Base-by-base conservation (phyloP, 2,797 vertebrate genomes). In the Austrolebias charrua region DNA sequence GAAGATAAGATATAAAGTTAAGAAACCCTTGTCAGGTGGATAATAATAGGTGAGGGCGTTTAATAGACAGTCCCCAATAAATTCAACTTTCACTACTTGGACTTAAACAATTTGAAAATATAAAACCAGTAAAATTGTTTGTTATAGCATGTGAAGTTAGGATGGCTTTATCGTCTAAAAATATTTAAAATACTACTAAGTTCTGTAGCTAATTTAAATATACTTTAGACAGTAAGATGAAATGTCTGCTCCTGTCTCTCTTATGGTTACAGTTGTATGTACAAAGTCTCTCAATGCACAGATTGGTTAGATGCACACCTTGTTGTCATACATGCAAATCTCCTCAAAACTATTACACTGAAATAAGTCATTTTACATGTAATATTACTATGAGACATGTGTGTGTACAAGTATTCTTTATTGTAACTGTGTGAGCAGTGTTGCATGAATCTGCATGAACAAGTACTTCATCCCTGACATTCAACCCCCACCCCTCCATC, bases 401-500 rank as follows among this genome's bases (percentile, higher is more conserved):
- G 49, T 33, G 61, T 62, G 55, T 56, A 57, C 71, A 63, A 28
- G 46, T 71, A 63, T 40, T 67, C 10, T 44, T 55, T 43, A 63
- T 52, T 69, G 56, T 42, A 62, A 54, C 8, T 66, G 45, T 57
- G 40, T 61, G 60, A 20, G 44, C 13, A 31, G 52, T 69, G 60
- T 62, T 75, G 51, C 43, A 57, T 75, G 33, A 76, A 66, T 69
- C 65, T 60, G 67, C 54, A 62, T 31, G 73, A 64, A 65, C 55
- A 64, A 60, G 76, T 61, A 73, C 62, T 69, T 76, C 68, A 63
- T 70, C 38, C 29, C 58, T 83, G 76, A 73, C 81, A 84, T 79
- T 85, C 69, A 82, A 63, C 67, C 70, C 40, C 54, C 63, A 52
- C 66, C 63, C 79, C n/a, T 61, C 73, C 77, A 80, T 83, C 65